These are phyloP conservation scores for Myathropa florea DNA, from an alignment of 2,888 invertebrate genomes.

Conservation along the genomic window DNA sequence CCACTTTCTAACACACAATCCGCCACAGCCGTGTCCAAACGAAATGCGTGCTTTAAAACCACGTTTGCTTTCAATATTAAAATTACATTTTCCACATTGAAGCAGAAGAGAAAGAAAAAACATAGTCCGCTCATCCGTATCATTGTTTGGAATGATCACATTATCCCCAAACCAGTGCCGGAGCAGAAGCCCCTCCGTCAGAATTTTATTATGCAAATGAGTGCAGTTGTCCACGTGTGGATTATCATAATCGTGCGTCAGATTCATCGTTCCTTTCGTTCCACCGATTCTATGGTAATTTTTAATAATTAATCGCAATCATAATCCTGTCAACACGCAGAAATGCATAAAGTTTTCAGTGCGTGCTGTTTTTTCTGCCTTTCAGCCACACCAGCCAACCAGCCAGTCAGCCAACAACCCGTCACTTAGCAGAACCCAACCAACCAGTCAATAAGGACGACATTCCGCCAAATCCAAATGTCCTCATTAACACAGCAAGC, in stretches of 20 bases:
- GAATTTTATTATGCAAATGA: slow-evolving; percentile 64
- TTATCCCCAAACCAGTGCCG: too few relatives aligned
- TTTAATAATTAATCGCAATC: slow-evolving; percentile 70
- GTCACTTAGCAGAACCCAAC: slow-evolving; percentile 22
- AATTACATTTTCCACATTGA: slow-evolving; percentile 8
- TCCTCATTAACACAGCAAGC: slow-evolving; percentile 59
- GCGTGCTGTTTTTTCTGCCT: slow-evolving; percentile 1
- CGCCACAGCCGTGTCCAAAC: neutral
- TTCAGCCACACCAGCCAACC: slow-evolving; percentile 13
- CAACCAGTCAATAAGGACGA: slow-evolving; percentile 61
- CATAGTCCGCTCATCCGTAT: neutral
- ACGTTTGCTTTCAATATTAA: slow-evolving; percentile 36
- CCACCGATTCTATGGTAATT: slow-evolving; percentile 42
- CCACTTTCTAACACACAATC: slow-evolving; percentile 19
- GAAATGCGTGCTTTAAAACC: slow-evolving; percentile 1
- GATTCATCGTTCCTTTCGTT: slow-evolving; percentile 17
- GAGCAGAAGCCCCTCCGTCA: neutral
- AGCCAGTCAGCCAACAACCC: neutral
- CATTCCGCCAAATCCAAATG: slow-evolving; percentile 60
- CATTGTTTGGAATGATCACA: slow-evolving; percentile 25
- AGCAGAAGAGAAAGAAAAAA: neutral
- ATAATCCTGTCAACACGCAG: slow-evolving; percentile 62
- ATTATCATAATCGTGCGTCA: slow-evolving; percentile 15
- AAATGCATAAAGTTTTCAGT: slow-evolving; percentile 50
- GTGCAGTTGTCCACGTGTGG: slow-evolving; percentile 46